phyloP scores from a whole-genome alignment of 2,888 invertebrate species.

The Fissipunctia ypsillon region DNA sequence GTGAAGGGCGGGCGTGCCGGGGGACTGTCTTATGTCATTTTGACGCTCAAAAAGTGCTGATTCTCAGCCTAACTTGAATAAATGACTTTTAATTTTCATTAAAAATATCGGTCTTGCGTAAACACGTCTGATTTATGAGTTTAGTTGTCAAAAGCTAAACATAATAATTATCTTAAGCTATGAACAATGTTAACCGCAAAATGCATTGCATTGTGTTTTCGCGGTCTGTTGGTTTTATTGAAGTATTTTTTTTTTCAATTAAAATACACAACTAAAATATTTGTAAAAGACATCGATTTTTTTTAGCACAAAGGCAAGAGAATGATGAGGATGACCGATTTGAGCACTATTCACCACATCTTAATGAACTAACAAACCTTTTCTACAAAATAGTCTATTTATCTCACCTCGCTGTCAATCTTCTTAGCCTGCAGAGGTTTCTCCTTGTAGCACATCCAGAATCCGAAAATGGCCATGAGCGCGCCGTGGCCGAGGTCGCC shows the following conservation, averaged over 20 bases:
- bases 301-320: neutral
- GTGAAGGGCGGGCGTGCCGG: too few relatives aligned
- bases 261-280: neutral
- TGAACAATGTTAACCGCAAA: neutral
- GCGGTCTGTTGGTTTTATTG: neutral
- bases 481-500: constrained; percentile 99
- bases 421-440: constrained; percentile 97
- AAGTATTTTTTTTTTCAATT: neutral
- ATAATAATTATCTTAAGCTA: neutral
- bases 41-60: too few relatives aligned
- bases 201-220: neutral
- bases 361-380: neutral
- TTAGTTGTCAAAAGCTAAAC: neutral
- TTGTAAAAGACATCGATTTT: neutral
- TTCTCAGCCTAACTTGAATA: too few relatives aligned
- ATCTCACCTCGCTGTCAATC: constrained; percentile 95
- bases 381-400: neutral
- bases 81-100: too few relatives aligned
- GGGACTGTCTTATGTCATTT: too few relatives aligned
- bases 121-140: neutral
- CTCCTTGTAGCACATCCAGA: constrained; percentile 98
- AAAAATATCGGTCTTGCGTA: neutral
- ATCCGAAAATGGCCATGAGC: constrained; percentile 97
- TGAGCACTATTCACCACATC: neutral
- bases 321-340: too few relatives aligned